Evolutionary conservation across 2,797 vertebrate species (phyloP).

Genomic region (Martes flavigula): DNA sequence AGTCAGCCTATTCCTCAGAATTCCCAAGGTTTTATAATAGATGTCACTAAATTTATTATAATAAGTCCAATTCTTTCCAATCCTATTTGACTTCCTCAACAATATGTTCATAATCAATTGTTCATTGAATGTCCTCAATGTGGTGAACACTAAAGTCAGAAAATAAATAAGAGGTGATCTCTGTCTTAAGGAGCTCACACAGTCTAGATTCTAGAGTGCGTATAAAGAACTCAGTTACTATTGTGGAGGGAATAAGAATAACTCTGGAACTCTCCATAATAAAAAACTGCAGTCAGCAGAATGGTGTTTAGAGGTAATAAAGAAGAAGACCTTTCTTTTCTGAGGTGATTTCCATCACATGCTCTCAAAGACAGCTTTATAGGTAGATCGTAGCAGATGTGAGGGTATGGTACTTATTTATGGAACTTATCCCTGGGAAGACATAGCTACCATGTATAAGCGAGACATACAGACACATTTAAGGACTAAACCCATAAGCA

Average conservation of each 20-base stretch:
- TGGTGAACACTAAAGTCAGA: background rate
- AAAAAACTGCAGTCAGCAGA: background rate
- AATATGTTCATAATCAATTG: background rate
- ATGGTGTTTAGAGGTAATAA: background rate
- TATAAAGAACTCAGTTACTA: background rate
- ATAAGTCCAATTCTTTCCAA: background rate
- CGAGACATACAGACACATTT: background rate
- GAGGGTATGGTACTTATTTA: background rate
- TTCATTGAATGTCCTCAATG: background rate
- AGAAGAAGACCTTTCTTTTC: background rate
- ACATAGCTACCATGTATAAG: background rate
- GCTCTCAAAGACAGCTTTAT: background rate
- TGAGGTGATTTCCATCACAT: background rate
- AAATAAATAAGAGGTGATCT: background rate
- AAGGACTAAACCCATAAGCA: background rate
- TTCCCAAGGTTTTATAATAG: background rate
- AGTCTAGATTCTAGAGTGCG: too few species aligned
- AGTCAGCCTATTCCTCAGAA: background rate
- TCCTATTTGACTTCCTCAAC: background rate
- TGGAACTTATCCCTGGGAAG: background rate
- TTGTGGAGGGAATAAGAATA: background rate
- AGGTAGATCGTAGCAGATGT: background rate
- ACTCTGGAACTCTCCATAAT: background rate
- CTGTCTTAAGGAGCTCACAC: background rate
- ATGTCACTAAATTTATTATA: background rate